phyloP scores from a whole-genome alignment of 2,888 invertebrate species.

The Drosophila pseudotalamancana region DNA sequence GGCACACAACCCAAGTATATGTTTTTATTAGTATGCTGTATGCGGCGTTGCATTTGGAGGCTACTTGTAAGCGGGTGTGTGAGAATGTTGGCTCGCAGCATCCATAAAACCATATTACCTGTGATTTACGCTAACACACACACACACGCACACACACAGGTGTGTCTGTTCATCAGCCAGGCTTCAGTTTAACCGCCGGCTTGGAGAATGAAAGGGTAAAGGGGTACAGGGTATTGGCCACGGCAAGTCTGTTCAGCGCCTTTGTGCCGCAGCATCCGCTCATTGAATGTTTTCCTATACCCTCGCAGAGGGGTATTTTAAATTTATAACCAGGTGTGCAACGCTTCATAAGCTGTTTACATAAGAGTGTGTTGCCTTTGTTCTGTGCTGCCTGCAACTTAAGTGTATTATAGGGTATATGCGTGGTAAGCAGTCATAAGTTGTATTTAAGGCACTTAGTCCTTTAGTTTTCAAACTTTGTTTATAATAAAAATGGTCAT shows the following conservation, averaged over 20 bases:
- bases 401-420: not conserved
- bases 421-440: no score
- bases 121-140: constrained; percentile 64
- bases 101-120: constrained; percentile 73
- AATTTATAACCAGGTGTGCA: not conserved
- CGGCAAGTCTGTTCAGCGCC: constrained; percentile 6
- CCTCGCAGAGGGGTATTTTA: not conserved
- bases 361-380: not conserved
- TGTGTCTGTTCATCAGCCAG: constrained; percentile 39
- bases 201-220: not conserved
- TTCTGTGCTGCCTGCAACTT: not conserved
- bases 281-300: constrained; percentile 20
- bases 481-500: no score
- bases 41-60: constrained; percentile 47
- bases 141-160: not conserved
- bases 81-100: constrained; percentile 50
- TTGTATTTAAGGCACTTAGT: no score
- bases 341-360: not conserved
- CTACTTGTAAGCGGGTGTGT: constrained; percentile 18
- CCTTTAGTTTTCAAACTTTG: no score
- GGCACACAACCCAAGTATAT: constrained; percentile 47
- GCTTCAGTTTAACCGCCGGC: constrained; percentile 6
- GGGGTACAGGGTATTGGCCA: no score
- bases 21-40: constrained; percentile 75
- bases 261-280: constrained; percentile 8